Evolutionary conservation across 2,888 invertebrate species (phyloP), one percentile per base, ranked within the genome.

Genomic region (Nipponacmea schrenckii): DNA sequence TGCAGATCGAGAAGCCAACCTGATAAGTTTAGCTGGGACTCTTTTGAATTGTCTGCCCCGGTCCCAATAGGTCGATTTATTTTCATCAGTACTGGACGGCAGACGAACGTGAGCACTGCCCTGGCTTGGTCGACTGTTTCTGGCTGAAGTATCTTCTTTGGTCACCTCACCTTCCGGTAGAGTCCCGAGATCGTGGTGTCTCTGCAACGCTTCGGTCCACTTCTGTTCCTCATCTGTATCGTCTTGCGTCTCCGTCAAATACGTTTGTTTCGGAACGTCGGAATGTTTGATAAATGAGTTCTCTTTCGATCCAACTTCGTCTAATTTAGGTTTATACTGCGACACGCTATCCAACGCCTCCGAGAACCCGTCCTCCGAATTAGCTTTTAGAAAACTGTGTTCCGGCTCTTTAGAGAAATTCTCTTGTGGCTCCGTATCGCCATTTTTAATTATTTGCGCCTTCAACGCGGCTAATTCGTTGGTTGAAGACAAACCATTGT

Each of bases 11-110:
- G 84, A 82, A 1, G 82, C 81, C 12, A 83, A 68, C 12, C 83
- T 75, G 45, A 83, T 78, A 24, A 81, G 74, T 69, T 81, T 82
- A 14, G 83, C 79, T 14, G 83, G 83, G 12, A 81, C 67, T 44
- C 74, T 67, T 20, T 48, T 56, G 56, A 24, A 56, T 8, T 56
- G 56, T 24, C 56, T 20, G 5, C 56, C 56, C 24, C 24, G n/a
- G 20, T 56, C 56, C 56, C 56, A 56, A 56, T 12, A 56, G 12
- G 20, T 56, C 8, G 10, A 24, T 14, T 56, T 56, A 39, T 39
- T 39, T 12, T 56, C 56, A 56, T 56, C 56, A 3, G 56, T 24
- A 10, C 56, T 24, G 20, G 56, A 56, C 10, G 56, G 10, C 20
- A 56, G 56, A 10, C 56, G 56, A 24, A 56, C 56, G 15, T 56